Base-by-base conservation (phyloP, 2,113 vertebrate species). In the Halichoeres trimaculatus region DNA sequence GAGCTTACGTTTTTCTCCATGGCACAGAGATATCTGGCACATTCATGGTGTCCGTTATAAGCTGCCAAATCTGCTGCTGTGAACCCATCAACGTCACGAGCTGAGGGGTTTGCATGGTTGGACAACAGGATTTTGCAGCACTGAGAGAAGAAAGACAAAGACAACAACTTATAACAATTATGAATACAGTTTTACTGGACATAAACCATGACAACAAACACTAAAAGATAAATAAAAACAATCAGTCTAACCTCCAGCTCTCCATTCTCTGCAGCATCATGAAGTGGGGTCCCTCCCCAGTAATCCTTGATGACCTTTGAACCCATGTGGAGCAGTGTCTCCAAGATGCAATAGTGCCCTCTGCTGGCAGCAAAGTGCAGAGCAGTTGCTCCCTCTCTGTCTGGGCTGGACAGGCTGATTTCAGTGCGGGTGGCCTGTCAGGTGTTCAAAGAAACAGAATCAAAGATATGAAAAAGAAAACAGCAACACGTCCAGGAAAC, bases 361-460 rank as follows among this genome's bases (percentile, higher is more conserved):
- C 94, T 93, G n/a, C 95, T 95, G 71, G 96, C 95, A 1, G 96
- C 94, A 54, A 96, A 96, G 79, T 97, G 96, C 66, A 96, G 87
- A 14, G 93, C 94, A 0, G 95, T 96, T 0, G 94, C 93, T 60
- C 96, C 96, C 16, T 96, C 94, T 1, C 87, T 82, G 64, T 97
- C 96, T 78, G 87, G 90, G 2, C 87, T 85, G 0, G 89, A 90
- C 62, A 95, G 84, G 76, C 87, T 67, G 1, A 94, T 61, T 5
- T 95, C 92, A 0, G 95, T 95, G 63, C 91, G 93, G 0, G 89
- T 93, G 72, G 79, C 92, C 96, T 97, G 47, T 14, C 43, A n/a
- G n/a, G 51, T 34, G 57, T 19, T 56, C 8, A 12, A 61, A 19
- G 11, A 41, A 19, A 63, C 55, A 34, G n/a, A 11, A 60, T 71